phyloP scores from a whole-genome alignment of 2,113 vertebrate species.

The Sphyrna mokarran region DNA sequence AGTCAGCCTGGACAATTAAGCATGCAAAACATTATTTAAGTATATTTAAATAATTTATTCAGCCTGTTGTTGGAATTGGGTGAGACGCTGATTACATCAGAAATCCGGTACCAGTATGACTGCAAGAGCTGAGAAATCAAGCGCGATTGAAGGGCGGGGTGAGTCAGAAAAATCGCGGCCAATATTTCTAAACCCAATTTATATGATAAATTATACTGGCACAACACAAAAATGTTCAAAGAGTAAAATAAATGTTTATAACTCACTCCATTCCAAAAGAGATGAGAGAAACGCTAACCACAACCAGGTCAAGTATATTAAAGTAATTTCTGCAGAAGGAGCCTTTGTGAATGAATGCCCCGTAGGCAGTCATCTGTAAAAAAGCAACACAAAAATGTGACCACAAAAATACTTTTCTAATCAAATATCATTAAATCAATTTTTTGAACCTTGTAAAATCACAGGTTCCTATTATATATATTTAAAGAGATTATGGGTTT shows the following conservation, averaged over 20 bases:
- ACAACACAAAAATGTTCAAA: not conserved
- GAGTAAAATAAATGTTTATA: not conserved
- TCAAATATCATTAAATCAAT: not conserved
- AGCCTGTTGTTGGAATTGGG: too few species aligned
- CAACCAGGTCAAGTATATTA: conserved; percentile 95
- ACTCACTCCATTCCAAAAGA: conserved; percentile 99
- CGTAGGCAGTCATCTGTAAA: conserved; percentile 91
- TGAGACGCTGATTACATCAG: too few species aligned
- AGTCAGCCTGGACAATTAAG: too few species aligned
- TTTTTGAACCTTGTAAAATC: not conserved
- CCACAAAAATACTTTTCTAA: not conserved
- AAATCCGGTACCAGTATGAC: too few species aligned
- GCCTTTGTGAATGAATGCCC: conserved; percentile 94
- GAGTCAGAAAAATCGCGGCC: too few species aligned
- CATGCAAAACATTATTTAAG: too few species aligned
- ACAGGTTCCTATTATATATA: not conserved
- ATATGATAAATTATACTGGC: not conserved
- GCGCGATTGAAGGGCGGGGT: too few species aligned
- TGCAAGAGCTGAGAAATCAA: too few species aligned
- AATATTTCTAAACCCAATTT: not conserved
- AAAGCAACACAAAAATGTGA: conserved; percentile 41
- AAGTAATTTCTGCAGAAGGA: conserved; percentile 98
- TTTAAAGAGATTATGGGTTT: not conserved
- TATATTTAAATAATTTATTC: too few species aligned
- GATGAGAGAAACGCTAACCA: conserved; percentile 98